These are phyloP conservation scores for Cryptoleucopteryx plumbea DNA, from an alignment of 2,113 vertebrate species.

Conservation along the genomic window DNA sequence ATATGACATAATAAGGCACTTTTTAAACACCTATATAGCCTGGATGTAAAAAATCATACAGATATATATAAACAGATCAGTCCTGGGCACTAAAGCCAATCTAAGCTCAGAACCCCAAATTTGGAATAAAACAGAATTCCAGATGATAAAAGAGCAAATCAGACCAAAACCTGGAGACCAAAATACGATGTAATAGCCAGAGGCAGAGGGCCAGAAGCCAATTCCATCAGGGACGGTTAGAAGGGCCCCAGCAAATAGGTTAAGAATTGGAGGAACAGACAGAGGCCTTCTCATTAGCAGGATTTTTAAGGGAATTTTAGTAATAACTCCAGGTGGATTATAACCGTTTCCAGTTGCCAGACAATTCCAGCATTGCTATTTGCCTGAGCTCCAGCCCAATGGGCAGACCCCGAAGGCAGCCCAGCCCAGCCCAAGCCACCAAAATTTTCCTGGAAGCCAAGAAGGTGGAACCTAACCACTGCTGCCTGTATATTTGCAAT, in stretches of 20 bases:
- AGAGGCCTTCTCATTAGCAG: neutral
- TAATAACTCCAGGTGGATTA: neutral
- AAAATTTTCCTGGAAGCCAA: neutral
- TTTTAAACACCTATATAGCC: neutral
- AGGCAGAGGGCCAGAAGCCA: neutral
- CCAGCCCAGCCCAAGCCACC: neutral
- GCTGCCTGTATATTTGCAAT: neutral
- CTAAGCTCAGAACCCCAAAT: neutral
- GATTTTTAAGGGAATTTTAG: neutral
- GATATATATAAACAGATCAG: neutral
- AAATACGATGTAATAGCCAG: neutral
- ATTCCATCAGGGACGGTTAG: neutral
- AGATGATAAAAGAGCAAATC: neutral
- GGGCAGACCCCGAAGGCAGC: neutral
- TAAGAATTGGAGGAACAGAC: neutral
- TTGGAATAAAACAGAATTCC: neutral
- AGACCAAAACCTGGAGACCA: neutral
- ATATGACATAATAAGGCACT: neutral
- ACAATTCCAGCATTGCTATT: neutral
- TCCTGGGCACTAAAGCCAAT: neutral
- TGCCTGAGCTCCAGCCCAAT: neutral
- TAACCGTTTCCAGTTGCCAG: neutral
- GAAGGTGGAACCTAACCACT: neutral
- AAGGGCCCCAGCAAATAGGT: neutral
- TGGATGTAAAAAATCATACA: neutral